Base-by-base conservation (phyloP, 2,113 vertebrate species). In the Boulengeromyrus knoepffleri region DNA sequence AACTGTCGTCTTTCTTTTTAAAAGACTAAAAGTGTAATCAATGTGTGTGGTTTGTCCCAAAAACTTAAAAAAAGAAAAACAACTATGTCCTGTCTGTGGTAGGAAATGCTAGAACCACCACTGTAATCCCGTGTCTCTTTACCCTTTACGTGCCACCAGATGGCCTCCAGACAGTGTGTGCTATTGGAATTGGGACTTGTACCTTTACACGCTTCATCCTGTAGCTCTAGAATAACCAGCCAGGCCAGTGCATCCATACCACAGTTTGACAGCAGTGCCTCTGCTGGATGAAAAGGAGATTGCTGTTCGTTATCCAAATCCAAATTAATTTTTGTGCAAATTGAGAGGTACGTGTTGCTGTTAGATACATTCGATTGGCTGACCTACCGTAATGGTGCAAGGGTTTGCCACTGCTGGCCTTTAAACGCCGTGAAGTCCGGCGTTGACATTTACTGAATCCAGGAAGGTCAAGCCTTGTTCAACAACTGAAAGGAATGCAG, bases 401-500 rank as follows among this genome's bases (percentile, higher is more conserved):
- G 24, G 17, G 88, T 52, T 42, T 83, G 45, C 46, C n/a, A 52
- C 27, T 24, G 27, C 17, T 80, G 66, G 46, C 31, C 70, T 45
- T 66, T 66, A 31, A 45, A 45, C 36, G 12, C 19, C 19, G 1
- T 42, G 62, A 27, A 89, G 70, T 21, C 31, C 15, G 21, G 31
- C 45, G 9, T 50, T 24, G 31, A 19, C 74, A 39, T 80, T 36
- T 80, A 45, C 62, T 21, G 66, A 50, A 31, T 24, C 56, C 56
- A n/a, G 66, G 58, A 74, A 74, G 88, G 88, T 74, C 58, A 36
- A 49, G 45, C 7, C 66, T 77, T 77, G 66, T 89, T 89, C 24
- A 53, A 36, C 27, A 52, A n/a, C 70, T 36, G 27, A 42, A 47
- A 42, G 88, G 31, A 89, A 15, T 47, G 53, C 7, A 46, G 87